Percentiles rank a stretch among this genome's conserved stretches.
Evolutionary conservation across 37 sponge, comb jelly and placozoan genomes (phyloP).

Genomic region (Theonella swinhoei): DNA sequence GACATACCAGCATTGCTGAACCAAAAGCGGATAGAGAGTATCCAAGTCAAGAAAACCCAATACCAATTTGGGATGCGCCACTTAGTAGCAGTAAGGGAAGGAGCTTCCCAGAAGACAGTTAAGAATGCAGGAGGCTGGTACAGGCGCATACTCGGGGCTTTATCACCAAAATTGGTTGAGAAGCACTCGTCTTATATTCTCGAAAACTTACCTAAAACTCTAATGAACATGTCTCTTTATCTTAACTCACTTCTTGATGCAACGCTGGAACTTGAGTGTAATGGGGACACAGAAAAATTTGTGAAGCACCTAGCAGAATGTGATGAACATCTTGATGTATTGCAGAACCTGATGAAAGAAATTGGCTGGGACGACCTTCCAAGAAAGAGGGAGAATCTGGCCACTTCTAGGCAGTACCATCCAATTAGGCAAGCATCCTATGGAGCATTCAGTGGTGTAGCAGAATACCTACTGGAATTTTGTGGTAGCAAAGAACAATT

Average conservation of each 20-base stretch:
- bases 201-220: neutral
- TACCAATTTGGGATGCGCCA: neutral
- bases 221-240: neutral
- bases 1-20: neutral
- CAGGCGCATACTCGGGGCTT: neutral
- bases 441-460: neutral
- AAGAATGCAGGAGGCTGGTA: neutral
- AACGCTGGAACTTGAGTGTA: neutral
- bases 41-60: neutral
- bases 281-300: neutral
- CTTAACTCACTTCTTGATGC: neutral
- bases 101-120: neutral
- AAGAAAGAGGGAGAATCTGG: neutral
- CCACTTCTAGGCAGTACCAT: neutral
- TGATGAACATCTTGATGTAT: neutral
- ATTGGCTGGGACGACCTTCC: neutral
- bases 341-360: neutral
- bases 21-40: neutral
- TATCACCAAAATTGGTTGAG: neutral
- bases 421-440: neutral
- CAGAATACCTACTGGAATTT: neutral
- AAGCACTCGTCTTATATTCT: neutral
- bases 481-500: neutral
- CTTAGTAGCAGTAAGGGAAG: neutral
- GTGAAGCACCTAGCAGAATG: neutral